Conservation (phyloP, 2,113 vertebrate genomes). For the Lycaon pictus region DNA sequence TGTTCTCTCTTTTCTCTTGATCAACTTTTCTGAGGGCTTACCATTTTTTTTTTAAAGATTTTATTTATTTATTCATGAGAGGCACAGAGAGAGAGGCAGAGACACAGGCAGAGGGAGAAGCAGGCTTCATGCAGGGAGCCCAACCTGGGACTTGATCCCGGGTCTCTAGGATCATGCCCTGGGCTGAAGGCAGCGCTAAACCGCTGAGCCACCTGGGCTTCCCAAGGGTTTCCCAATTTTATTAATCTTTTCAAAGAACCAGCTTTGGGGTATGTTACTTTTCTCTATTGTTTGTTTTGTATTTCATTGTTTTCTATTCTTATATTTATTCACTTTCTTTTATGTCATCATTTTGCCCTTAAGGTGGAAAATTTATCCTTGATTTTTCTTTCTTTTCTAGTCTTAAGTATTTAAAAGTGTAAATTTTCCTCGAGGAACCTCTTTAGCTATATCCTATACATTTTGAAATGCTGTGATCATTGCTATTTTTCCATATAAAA, state of each 20-base stretch:
- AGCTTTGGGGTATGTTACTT: not conserved
- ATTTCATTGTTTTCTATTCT: not conserved
- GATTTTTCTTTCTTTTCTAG: not conserved
- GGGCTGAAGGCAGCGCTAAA: no score
- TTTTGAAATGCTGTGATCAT: constrained; percentile 12
- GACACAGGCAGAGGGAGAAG: no score
- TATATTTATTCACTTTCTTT: not conserved
- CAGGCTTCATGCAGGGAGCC: no score
- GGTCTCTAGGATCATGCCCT: no score
- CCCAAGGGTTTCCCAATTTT: not conserved
- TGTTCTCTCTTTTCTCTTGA: constrained; percentile 8
- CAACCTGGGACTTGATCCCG: no score
- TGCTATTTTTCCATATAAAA: not conserved
- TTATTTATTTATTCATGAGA: no score
- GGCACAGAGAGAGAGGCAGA: no score
- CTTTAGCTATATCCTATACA: not conserved
- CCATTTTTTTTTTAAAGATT: not conserved
- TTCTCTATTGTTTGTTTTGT: not conserved
- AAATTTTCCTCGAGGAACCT: not conserved
- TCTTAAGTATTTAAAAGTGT: not conserved
- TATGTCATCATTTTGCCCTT: not conserved
- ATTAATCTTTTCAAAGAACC: not conserved
- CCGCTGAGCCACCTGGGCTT: no score
- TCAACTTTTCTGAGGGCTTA: not conserved
- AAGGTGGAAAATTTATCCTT: not conserved